Base-by-base conservation (phyloP, 2,888 invertebrate genomes). In the Abscondita cerata region DNA sequence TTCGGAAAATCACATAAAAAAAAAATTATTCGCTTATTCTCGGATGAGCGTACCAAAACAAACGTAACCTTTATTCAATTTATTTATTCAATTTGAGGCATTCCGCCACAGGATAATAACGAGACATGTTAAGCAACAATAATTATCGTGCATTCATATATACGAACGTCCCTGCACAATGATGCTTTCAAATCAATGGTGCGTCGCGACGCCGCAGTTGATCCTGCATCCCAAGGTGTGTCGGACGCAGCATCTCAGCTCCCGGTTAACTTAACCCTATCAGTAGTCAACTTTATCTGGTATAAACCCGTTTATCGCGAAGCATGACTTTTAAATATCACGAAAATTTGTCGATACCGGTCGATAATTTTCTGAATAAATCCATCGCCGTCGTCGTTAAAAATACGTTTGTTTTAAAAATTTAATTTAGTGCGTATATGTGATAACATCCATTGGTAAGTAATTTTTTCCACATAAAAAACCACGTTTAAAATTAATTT, bases 161-260 rank as follows among this genome's bases (percentile, higher is more conserved):
- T 38, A 62, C 60, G 67, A 50, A 62, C 65, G 66, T 59, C 66
- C 59, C 68, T 59, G 64, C 50, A 57, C 64, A 60, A 51, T 63
- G 36, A 62, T 65, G 62, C 61, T 70, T 70, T 70, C 66, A 72
- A 78, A 78, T 78, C 79, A 79, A 79, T 78, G 78, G 77, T 70
- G 73, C 60, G 64, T 70, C 70, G 78, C 77, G 78, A 71, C 76
- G 75, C 70, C 77, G 78, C 78, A 75, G 75, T 68, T 65, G 72
- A 55, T 68, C 65, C 73, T 71, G 70, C 72, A 76, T 73, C 76
- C 74, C 72, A 73, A 75, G 76, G 76, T 76, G 77, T 76, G 76
- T 71, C 76, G 71, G 69, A 70, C 67, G 64, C 70, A 65, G 70
- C 68, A 70, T 70, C 70, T 62, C 64, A 51, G 61, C 59, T 61